Evolutionary conservation across 1,140 invertebrate species (phyloP).

Genomic region (Drosophila asahinai): DNA sequence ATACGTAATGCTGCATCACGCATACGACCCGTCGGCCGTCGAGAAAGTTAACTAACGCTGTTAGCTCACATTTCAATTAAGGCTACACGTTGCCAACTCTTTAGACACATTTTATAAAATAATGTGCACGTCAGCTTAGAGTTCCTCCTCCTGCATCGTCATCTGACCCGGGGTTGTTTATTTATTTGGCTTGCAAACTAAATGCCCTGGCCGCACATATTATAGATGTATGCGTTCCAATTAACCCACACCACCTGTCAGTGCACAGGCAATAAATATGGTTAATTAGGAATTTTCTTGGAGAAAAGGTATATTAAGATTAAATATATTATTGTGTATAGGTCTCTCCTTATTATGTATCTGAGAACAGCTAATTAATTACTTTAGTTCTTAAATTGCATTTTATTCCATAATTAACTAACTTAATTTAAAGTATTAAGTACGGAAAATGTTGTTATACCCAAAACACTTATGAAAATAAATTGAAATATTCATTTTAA

Average conservation of each 20-base stretch:
- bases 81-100: conserved; percentile 44
- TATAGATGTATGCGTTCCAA: conserved; percentile 66
- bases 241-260: conserved; percentile 55
- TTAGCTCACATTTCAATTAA: conserved; percentile 71
- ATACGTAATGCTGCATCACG: conserved; percentile 30
- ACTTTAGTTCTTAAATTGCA: too few species aligned
- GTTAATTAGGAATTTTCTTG: background rate
- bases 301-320: background rate
- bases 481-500: background rate
- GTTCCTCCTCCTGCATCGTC: background rate
- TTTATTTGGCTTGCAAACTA: conserved; percentile 66
- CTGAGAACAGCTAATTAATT: too few species aligned
- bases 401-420: too few species aligned
- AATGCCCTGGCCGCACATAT: conserved; percentile 53
- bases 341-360: too few species aligned
- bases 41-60: conserved; percentile 44
- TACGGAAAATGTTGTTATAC: too few species aligned
- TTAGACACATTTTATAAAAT: conserved; percentile 62
- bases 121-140: conserved; percentile 40
- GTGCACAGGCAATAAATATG: background rate
- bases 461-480: too few species aligned
- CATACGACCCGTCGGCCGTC: conserved; percentile 39
- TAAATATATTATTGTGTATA: background rate
- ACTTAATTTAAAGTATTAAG: too few species aligned
- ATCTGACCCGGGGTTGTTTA: conserved; percentile 23